These are phyloP conservation scores for Eristalinus sepulchralis DNA, from an alignment of 2,888 invertebrate genomes.

Conservation along the genomic window DNA sequence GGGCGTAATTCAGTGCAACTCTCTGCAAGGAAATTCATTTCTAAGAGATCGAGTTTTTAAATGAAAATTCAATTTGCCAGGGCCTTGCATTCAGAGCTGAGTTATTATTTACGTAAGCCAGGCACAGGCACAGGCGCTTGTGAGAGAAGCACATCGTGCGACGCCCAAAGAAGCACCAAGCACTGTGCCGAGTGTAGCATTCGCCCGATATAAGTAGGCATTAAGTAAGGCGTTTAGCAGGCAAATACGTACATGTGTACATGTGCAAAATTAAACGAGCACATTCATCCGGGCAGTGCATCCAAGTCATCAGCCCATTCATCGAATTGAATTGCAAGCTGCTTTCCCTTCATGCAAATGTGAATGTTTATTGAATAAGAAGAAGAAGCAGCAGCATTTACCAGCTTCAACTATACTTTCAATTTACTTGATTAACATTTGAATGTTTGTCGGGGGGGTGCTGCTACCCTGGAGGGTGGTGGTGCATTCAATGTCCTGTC, in stretches of 20 bases:
- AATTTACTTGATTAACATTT: constrained; percentile 70
- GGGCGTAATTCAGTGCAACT: constrained; percentile 3
- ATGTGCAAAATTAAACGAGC: constrained; percentile 4
- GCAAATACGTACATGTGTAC: not conserved
- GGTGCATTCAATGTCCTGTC: constrained; percentile 3
- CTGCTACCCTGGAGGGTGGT: not conserved
- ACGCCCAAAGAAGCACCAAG: not conserved
- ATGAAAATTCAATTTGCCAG: constrained; percentile 57
- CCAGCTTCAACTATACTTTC: constrained; percentile 55
- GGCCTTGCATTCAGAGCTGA: constrained; percentile 56
- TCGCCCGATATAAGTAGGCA: not conserved
- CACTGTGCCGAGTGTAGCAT: not conserved
- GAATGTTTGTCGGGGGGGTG: constrained; percentile 39
- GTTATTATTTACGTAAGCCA: constrained; percentile 53
- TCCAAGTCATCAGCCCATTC: constrained; percentile 7
- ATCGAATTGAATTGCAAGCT: constrained; percentile 23
- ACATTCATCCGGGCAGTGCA: constrained; percentile 8
- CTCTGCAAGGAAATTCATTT: constrained; percentile 38
- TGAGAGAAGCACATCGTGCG: not conserved
- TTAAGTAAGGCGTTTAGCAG: constrained; percentile 15
- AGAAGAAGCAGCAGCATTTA: constrained; percentile 45
- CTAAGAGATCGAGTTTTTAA: constrained; percentile 48
- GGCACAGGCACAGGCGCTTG: constrained; percentile 3
- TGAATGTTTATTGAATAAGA: constrained; percentile 57
- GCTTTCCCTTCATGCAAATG: constrained; percentile 36